These are phyloP conservation scores for Petrophora chlorosata DNA, from an alignment of 2,888 invertebrate genomes.

Conservation along the genomic window DNA sequence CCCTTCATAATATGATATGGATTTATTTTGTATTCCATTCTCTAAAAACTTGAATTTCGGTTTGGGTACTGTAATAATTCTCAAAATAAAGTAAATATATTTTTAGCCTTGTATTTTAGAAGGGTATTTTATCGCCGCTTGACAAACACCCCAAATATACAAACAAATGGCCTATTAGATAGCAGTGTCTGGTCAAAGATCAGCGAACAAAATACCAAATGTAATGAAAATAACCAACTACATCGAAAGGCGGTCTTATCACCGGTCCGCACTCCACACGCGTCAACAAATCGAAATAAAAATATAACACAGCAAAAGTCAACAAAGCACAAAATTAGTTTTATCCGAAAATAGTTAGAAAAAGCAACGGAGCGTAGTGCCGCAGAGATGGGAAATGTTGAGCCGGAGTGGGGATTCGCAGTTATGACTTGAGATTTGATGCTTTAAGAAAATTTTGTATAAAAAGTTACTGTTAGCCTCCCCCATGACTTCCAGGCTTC, in stretches of 20 bases:
- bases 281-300: constrained; percentile 60
- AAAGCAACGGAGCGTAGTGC: constrained; percentile 59
- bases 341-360: constrained; percentile 70
- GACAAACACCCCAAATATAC: too few relatives aligned
- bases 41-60: background rate
- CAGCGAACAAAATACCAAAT: constrained; percentile 4
- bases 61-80: too few relatives aligned
- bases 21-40: too few relatives aligned
- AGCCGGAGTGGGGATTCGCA: constrained; percentile 32
- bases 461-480: too few relatives aligned
- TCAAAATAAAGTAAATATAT: too few relatives aligned
- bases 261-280: constrained; percentile 43
- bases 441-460: constrained; percentile 9
- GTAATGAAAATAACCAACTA: constrained; percentile 33
- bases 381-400: constrained; percentile 53
- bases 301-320: constrained; percentile 73
- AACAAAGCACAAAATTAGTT: constrained; percentile 81
- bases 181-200: constrained; percentile 3
- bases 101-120: too few relatives aligned
- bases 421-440: constrained; percentile 17
- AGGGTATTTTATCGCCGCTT: too few relatives aligned
- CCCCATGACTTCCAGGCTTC: too few relatives aligned
- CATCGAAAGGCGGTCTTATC: constrained; percentile 49
- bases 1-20: too few relatives aligned
- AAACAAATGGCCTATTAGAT: background rate